Percentiles rank a stretch among this genome's conserved stretches.
phyloP scores from a whole-genome alignment of 2,888 invertebrate species.

The Temnothorax rugatulus region DNA sequence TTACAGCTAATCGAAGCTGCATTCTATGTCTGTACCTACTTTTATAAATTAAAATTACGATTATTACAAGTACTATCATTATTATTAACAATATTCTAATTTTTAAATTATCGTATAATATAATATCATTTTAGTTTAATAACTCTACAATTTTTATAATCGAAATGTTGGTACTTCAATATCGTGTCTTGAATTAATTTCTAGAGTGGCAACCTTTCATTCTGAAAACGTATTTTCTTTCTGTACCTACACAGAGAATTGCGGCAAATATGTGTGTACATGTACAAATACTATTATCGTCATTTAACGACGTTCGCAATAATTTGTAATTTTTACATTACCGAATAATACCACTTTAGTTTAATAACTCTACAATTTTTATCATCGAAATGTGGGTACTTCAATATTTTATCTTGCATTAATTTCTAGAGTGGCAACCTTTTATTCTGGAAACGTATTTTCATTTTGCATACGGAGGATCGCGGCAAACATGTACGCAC shows the following conservation, averaged over 20 bases:
- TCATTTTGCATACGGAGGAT: background rate
- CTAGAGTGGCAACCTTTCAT: background rate
- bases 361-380: background rate
- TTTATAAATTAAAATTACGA: background rate
- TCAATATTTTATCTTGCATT: background rate
- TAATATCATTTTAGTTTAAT: background rate
- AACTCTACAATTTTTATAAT: background rate
- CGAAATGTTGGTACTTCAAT: background rate
- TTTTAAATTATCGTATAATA: background rate
- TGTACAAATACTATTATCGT: background rate
- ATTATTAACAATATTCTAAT: background rate
- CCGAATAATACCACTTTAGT: background rate
- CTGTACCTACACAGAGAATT: background rate
- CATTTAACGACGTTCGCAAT: background rate
- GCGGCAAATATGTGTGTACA: background rate
- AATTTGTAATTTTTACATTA: slow-evolving; percentile 2
- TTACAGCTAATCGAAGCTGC: background rate
- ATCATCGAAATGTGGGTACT: background rate
- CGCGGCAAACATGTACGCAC: background rate
- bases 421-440: background rate
- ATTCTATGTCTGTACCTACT: background rate
- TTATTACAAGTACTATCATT: background rate
- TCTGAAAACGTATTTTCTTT: background rate
- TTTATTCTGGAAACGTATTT: background rate
- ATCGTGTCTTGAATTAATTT: background rate